Conservation (phyloP, 2,888 invertebrate genomes). For the Petrolisthes cinctipes region DNA sequence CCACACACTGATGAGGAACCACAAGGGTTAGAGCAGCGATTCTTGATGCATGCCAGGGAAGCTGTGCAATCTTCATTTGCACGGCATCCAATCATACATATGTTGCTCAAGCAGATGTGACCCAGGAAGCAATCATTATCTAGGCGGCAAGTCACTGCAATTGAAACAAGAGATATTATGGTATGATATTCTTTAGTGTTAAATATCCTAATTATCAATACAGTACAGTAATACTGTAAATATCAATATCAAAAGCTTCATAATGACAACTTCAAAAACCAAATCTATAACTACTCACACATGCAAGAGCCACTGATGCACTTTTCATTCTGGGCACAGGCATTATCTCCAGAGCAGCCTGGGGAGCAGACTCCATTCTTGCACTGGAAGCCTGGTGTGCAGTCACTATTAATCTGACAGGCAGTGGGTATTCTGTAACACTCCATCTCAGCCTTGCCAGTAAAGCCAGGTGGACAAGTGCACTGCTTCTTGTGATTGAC, state of each 20-base stretch:
- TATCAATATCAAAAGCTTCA: too few species aligned
- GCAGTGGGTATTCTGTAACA: slow-evolving; percentile 64
- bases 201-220: not conserved
- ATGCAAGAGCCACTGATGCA: slow-evolving; percentile 86
- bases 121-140: slow-evolving; percentile 94
- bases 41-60: slow-evolving; percentile 83
- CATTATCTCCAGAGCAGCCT: slow-evolving; percentile 80
- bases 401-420: slow-evolving; percentile 63
- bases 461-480: slow-evolving; percentile 87
- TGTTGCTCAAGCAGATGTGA: slow-evolving; percentile 87
- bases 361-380: slow-evolving; percentile 86
- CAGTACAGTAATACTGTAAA: too few species aligned
- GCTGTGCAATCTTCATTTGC: slow-evolving; percentile 88
- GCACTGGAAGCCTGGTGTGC: slow-evolving; percentile 81
- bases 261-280: too few species aligned
- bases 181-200: not conserved
- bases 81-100: slow-evolving; percentile 88
- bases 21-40: slow-evolving; percentile 82
- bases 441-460: slow-evolving; percentile 84
- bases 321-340: slow-evolving; percentile 91
- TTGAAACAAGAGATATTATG: not conserved
- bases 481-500: slow-evolving; percentile 93
- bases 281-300: slow-evolving; percentile 74
- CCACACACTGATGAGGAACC: slow-evolving; percentile 66
- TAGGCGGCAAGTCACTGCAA: slow-evolving; percentile 84